Conservation (phyloP, 2,113 vertebrate genomes). For the Chionis minor region DNA sequence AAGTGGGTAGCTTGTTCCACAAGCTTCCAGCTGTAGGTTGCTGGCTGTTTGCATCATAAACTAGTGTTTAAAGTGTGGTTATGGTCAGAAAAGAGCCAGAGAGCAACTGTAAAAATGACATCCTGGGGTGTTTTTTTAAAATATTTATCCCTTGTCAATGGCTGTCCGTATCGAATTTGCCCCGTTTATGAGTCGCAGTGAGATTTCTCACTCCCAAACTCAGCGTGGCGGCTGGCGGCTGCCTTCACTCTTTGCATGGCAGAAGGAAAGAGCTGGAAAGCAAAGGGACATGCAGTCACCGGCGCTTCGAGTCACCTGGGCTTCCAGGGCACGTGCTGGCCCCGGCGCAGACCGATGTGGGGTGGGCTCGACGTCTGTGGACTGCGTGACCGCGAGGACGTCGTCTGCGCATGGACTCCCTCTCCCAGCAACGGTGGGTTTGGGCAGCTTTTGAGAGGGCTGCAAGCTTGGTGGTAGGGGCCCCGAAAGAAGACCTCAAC, state of each 20-base stretch:
- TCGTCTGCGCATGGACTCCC: rapidly evolving
- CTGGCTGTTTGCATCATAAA: constrained; percentile 27
- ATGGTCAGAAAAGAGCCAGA: neutral
- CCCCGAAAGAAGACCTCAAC: neutral
- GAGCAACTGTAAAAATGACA: neutral
- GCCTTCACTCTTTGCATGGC: neutral
- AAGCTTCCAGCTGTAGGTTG: neutral
- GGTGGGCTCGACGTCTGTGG: rapidly evolving
- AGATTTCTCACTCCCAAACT: neutral
- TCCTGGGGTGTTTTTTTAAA: neutral
- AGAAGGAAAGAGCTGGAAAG: rapidly evolving
- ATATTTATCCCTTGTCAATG: neutral
- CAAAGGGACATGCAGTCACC: rapidly evolving
- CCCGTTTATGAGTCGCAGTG: rapidly evolving
- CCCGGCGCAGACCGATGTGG: neutral
- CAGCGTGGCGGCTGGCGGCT: neutral
- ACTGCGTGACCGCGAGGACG: neutral
- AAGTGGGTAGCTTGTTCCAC: neutral
- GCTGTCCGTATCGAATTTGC: neutral
- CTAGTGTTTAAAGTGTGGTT: constrained; percentile 4
- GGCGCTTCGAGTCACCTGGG: neutral
- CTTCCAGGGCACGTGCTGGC: too few species aligned
- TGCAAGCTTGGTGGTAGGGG: neutral
- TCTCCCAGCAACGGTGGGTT: rapidly evolving
- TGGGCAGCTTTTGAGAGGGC: neutral